Evolutionary conservation across 2,888 invertebrate species (phyloP), one percentile per base, ranked within the genome.

Genomic region (Ochropleura plecta): DNA sequence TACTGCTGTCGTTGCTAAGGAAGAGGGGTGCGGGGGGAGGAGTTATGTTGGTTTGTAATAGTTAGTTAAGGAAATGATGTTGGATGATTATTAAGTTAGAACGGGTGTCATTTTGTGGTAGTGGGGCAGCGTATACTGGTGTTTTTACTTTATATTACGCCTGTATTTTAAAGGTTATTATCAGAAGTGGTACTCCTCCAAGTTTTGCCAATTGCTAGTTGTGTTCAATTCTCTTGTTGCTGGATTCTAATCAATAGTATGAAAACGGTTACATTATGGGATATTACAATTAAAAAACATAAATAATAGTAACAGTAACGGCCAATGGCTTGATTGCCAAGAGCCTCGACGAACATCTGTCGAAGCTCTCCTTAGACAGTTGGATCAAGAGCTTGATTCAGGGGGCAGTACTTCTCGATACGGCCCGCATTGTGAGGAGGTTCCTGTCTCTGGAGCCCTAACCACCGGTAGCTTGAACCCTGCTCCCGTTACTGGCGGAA

Each of bases 1-100:
- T 82, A 82, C 84, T 77, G 68, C 67, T 70, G 72, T 84, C 69
- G 81, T 77, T 84, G 44, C 44, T 48, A 57, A n/a, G 69, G 20
- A 6, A 0, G 9, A 14, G 18, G 9, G 57, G 16, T 0, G 1
- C 9, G 16, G 79, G 30, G 12, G 14, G 9, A 16, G 0, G 3
- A 18, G 9, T 14, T 55, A 48, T 9, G 42, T 44, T 74, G 44
- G n/a, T 72, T 53, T 10, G 4, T 14, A 42, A 53, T 44, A 73
- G 42, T 49, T 79, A 40, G 64, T 44, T 78, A 14, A 55, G 14
- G 57, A 20, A 64, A 67, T 59, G 7, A 51, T 3, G 57, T 64
- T 64, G 6, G 44, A 30, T 57, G 14, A 51, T 72, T 40, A 79
- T 42, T 79, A 40, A 20, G 51, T 64, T 63, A 5, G 10, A 49